Base-by-base conservation (phyloP, 2,113 vertebrate species). In the Oophaga pumilio region DNA sequence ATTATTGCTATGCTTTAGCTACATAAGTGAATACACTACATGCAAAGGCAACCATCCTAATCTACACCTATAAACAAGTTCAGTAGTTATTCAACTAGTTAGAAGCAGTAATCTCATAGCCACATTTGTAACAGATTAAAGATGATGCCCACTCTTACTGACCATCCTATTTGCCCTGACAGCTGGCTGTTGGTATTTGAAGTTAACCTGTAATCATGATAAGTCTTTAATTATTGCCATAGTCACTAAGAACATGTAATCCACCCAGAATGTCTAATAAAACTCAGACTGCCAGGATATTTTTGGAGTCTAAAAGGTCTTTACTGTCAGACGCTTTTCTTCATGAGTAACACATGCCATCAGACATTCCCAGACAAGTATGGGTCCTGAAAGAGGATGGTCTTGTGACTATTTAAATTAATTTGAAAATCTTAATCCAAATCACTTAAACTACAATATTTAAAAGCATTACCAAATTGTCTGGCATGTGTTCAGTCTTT, bases 201-300 rank as follows among this genome's bases (percentile, higher is more conserved):
- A 18, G 66, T 71, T 59, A 87, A 56, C 76, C 77, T 80, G 62
- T 80, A 86, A 86, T 86, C 26, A 80, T 8, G 17, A 79, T 57
- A 24, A 79, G 76, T 80, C 62, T 74, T 74, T 86, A 86, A 86
- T 86, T 80, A 82, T 60, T 74, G 52, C 77, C 43, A 28, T 49
- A 22, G 66, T 81, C 56, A 22, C 71, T 49, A 50, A 22, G 7
- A 57, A 73, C 59, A 82, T 60, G 76, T 18, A 87, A 60, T 49
- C 69, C 56, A 80, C 13, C 52, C 76, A 80, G 26, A 22, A 59
- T 53, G 66, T 28, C 78, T 81, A 71, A 87, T 87, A 81, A 87
- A 87, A 71, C 52, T 60, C 53, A 60, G 68, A 15, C 62, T 33
- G 26, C 33, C 13, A 6, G 13, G 8, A 28, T 43, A 85, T 76